These are phyloP conservation scores for Mustelus asterias DNA, from an alignment of 2,113 vertebrate genomes.

Conservation along the genomic window DNA sequence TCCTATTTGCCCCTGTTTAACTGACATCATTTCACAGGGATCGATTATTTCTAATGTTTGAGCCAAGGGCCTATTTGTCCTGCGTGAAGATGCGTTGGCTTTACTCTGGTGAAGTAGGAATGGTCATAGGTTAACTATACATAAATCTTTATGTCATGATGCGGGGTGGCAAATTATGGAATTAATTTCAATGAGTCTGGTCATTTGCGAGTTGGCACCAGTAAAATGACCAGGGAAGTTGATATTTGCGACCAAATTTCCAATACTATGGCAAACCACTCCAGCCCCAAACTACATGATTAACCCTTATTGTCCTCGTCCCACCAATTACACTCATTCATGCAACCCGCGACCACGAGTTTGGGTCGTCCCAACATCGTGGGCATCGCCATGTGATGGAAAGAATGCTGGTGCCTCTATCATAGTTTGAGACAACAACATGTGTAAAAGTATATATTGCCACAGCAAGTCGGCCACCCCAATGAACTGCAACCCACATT, in stretches of 20 bases:
- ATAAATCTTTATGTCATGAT: not conserved
- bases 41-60: not conserved
- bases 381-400: not conserved
- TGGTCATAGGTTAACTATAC: not conserved
- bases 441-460: too few relatives aligned
- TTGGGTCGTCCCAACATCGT: not conserved
- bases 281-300: too few relatives aligned
- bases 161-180: not conserved
- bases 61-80: not conserved
- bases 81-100: not conserved
- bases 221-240: not conserved
- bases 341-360: not conserved
- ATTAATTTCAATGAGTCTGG: not conserved
- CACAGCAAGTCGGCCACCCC: too few relatives aligned
- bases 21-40: not conserved
- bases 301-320: not conserved
- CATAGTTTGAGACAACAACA: not conserved
- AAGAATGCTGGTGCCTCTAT: not conserved
- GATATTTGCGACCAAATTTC: not conserved
- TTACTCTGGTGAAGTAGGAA: not conserved
- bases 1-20: not conserved
- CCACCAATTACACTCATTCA: not conserved
- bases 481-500: too few relatives aligned
- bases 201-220: not conserved
- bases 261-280: not conserved